phyloP scores from a whole-genome alignment of 2,113 vertebrate genomes.

The Dunckerocampus dactyliophorus region DNA sequence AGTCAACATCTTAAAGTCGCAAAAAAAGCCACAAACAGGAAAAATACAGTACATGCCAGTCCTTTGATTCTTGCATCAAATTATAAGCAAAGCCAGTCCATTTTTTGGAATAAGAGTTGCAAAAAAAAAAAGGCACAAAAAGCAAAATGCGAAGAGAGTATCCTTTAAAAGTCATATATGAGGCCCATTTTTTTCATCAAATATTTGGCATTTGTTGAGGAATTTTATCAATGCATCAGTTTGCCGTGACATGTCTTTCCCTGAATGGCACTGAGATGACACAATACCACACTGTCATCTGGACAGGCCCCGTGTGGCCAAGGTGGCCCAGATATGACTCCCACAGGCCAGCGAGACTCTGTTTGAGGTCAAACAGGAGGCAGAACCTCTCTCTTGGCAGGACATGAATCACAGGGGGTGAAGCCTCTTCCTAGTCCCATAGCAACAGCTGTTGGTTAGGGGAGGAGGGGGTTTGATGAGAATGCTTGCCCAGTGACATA shows the following conservation, averaged over 20 bases:
- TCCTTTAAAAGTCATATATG: too few relatives aligned
- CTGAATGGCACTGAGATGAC: slow-evolving; percentile 47
- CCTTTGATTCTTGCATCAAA: too few relatives aligned
- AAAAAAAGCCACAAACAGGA: too few relatives aligned
- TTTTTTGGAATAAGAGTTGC: too few relatives aligned
- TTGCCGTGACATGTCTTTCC: slow-evolving; percentile 26
- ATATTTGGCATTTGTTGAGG: slow-evolving; percentile 16
- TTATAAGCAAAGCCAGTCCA: neutral
- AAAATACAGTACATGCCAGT: too few relatives aligned
- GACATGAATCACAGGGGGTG: slow-evolving; percentile 60
- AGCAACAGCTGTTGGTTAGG: slow-evolving; percentile 68
- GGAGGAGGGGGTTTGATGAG: slow-evolving; percentile 25
- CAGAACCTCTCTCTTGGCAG: slow-evolving; percentile 67
- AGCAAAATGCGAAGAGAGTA: too few relatives aligned
- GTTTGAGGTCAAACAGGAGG: slow-evolving; percentile 65
- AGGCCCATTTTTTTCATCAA: too few relatives aligned
- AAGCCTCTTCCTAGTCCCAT: slow-evolving; percentile 49
- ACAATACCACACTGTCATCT: slow-evolving; percentile 47
- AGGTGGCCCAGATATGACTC: slow-evolving; percentile 40
- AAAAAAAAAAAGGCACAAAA: too few relatives aligned
- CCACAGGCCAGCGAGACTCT: slow-evolving; percentile 39
- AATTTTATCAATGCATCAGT: slow-evolving; percentile 29
- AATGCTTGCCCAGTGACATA: slow-evolving; percentile 52
- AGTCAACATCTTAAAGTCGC: too few relatives aligned
- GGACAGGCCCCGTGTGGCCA: slow-evolving; percentile 33